Conservation (phyloP, 23 tunicate genomes). For the Ascidia mentula region DNA sequence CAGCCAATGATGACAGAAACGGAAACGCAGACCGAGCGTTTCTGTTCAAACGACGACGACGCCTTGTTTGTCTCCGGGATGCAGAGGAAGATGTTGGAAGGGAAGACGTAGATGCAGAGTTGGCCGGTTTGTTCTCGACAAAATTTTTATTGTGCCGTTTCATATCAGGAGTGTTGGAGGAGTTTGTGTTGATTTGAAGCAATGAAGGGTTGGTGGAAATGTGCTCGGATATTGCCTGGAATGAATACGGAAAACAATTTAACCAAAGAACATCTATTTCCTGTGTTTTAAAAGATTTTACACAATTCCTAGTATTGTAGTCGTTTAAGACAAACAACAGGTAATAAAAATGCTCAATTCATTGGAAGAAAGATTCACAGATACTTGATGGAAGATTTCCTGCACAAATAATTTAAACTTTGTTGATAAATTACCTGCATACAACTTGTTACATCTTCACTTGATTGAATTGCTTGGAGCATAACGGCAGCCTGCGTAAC, state of each 20-base stretch:
- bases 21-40: constrained; percentile 14
- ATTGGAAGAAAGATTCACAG: no score
- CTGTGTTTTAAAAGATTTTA: no score
- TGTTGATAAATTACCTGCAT: not conserved
- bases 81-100: not conserved
- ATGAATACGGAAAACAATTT: no score
- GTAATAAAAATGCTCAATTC: no score
- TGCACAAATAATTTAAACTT: no score
- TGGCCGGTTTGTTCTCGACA: not conserved
- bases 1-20: not conserved
- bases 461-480: not conserved
- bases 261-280: no score
- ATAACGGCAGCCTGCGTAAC: not conserved
- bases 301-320: no score
- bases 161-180: not conserved
- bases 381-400: no score
- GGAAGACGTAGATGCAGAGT: not conserved
- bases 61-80: not conserved
- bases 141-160: not conserved
- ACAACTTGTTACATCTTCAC: not conserved
- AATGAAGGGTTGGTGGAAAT: not conserved
- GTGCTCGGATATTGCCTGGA: not conserved
- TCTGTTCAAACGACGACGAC: constrained; percentile 12
- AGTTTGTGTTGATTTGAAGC: not conserved
- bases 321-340: no score